A percentile compares a stretch with the other conserved stretches of the same genome.
phyloP scores from a whole-genome alignment of 2,888 invertebrate species.

The Lampropteryx suffumata region DNA sequence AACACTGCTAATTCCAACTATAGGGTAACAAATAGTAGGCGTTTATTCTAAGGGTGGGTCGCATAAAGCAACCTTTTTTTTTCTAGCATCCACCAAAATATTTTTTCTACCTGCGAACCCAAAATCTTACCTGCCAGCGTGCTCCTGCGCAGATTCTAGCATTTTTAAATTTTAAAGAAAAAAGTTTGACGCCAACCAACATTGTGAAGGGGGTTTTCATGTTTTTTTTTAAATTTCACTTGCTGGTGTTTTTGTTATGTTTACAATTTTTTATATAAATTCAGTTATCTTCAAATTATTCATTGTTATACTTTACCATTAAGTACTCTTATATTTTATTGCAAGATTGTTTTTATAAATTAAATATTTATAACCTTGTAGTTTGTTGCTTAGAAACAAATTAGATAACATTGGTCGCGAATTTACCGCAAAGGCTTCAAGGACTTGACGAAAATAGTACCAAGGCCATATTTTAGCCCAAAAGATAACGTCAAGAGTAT shows the following conservation, averaged over 20 bases:
- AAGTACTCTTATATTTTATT: too few relatives aligned
- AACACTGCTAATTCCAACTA: constrained; percentile 35
- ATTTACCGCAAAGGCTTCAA: too few relatives aligned
- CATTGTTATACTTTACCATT: too few relatives aligned
- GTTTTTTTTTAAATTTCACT: constrained; percentile 77
- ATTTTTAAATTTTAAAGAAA: constrained; percentile 57
- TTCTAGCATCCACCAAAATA: constrained; percentile 61
- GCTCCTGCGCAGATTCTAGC: constrained; percentile 71
- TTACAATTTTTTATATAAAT: constrained; percentile 53
- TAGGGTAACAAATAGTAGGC: constrained; percentile 66
- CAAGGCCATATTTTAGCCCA: too few relatives aligned
- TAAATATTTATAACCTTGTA: too few relatives aligned
- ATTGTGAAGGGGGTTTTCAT: constrained; percentile 55
- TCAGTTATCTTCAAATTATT: constrained; percentile 33
- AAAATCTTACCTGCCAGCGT: constrained; percentile 67
- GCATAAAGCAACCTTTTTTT: constrained; percentile 76
- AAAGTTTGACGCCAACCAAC: constrained; percentile 39
- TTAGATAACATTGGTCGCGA: too few relatives aligned
- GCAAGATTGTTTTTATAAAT: too few relatives aligned
- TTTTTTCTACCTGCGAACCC: constrained; percentile 81
- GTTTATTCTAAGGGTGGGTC: constrained; percentile 70
- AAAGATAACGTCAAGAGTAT: too few relatives aligned
- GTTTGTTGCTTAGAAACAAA: too few relatives aligned
- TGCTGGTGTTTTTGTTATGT: constrained; percentile 70
- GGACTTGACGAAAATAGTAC: too few relatives aligned